Evolutionary conservation across 2,797 vertebrate genomes (phyloP), one percentile per base, ranked within the genome.

Genomic region (Cryptoprocta ferox): DNA sequence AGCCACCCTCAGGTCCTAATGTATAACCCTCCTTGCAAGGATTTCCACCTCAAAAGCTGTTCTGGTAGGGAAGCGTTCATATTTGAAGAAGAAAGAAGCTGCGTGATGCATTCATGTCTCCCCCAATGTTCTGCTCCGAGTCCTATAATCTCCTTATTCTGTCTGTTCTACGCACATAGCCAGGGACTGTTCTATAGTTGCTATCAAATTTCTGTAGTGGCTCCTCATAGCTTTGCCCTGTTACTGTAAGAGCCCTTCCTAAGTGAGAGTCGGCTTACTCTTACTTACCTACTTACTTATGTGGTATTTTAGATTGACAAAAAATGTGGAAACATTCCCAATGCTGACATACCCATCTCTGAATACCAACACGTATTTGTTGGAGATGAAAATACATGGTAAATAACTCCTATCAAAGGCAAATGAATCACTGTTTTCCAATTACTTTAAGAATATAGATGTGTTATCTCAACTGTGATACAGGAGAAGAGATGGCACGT

Each of bases 361-460:
- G 8, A 16, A 84, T 78, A 59, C 1, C 75, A 83, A 37, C 1
- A 75, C n/a, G 4, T 70, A 45, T 35, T 61, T 88, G 28, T 21
- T 85, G 26, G 32, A 80, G 16, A n/a, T n/a, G 18, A 78, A 39
- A 78, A 70, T 35, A 45, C 6, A 75, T 6, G 89, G 39, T 13
- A 35, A 79, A 32, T 76, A 61, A 82, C 35, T 89, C 5, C 5
- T 35, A n/a, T 26, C 39, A 9, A 14, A 81, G 30, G 32, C 19
- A 53, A 59, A 79, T 42, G 56, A 73, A 65, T 84, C 35, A 35
- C 3, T 30, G 2, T 61, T 94, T 66, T 83, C 14, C 4, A 76
- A 24, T 56, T n/a, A 80, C 73, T 76, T 90, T 70, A 93, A 91
- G 15, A 32, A 53, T 53, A 71, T 35, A 50, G 65, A 93, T 61